These are phyloP conservation scores for Uropetala carovei DNA, from an alignment of 2,888 invertebrate genomes.

Conservation along the genomic window DNA sequence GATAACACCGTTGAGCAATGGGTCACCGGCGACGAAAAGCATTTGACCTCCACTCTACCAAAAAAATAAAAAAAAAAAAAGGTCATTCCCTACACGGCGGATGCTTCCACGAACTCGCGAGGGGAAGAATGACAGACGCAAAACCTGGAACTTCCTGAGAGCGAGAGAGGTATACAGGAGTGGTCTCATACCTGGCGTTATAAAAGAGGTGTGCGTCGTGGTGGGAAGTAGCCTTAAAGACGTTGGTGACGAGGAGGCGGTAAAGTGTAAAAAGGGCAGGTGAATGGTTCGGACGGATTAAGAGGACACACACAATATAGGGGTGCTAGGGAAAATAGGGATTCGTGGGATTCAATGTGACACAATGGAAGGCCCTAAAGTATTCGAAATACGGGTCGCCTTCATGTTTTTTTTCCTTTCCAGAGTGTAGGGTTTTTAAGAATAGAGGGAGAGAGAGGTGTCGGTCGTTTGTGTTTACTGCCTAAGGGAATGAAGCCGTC, in stretches of 20 bases:
- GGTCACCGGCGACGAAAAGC: not conserved
- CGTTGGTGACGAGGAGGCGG: not conserved
- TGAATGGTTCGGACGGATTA: not conserved
- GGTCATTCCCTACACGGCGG: not conserved
- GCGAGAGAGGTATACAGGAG: not conserved
- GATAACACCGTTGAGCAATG: not conserved
- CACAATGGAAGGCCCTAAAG: slow-evolving; percentile 24
- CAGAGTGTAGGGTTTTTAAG: not conserved
- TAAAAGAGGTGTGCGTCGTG: not conserved
- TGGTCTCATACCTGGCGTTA: not conserved
- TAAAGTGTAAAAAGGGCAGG: slow-evolving; percentile 17
- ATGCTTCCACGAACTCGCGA: not conserved
- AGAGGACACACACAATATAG: not conserved
- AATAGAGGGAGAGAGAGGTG: not conserved
- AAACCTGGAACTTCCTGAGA: slow-evolving; percentile 25
- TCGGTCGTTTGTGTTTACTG: slow-evolving; percentile 29
- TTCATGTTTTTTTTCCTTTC: not conserved
- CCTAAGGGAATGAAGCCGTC: slow-evolving; percentile 14
- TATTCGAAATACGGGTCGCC: slow-evolving; percentile 7
- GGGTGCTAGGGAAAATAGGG: not conserved
- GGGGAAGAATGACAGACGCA: not conserved
- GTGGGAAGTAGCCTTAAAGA: not conserved
- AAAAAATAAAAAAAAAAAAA: not conserved
- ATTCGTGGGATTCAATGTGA: not conserved
- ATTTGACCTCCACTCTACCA: not conserved